phyloP scores from a whole-genome alignment of 2,797 vertebrate species.

The Peromyscus attwateri region DNA sequence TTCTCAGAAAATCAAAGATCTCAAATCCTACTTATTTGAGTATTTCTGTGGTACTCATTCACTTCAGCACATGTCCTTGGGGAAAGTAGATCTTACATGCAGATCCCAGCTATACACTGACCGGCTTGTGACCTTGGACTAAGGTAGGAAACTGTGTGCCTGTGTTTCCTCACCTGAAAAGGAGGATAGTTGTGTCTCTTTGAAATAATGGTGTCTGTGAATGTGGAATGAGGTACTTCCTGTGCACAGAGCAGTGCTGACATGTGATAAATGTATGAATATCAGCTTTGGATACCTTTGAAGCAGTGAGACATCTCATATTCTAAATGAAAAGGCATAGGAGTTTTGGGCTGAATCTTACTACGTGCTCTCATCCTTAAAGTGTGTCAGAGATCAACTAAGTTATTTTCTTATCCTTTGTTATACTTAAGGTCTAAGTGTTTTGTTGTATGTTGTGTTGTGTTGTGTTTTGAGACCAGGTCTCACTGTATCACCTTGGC shows the following conservation, averaged over 20 bases:
- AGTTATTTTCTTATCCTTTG: conserved; percentile 31
- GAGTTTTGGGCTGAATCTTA: conserved; percentile 20
- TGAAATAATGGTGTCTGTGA: conserved; percentile 41
- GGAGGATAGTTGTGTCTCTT: background rate
- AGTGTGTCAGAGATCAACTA: background rate
- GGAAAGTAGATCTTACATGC: conserved; percentile 63
- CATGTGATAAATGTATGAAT: conserved; percentile 24
- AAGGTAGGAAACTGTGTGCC: conserved; percentile 43
- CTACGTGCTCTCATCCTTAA: background rate
- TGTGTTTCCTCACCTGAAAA: conserved; percentile 53
- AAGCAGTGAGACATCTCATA: conserved; percentile 25
- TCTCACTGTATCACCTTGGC: background rate
- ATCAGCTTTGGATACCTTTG: background rate
- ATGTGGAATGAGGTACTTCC: conserved; percentile 6
- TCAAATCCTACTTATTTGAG: conserved; percentile 19
- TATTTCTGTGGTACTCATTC: conserved; percentile 5
- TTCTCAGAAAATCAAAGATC: conserved; percentile 48
- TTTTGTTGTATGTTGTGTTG: background rate
- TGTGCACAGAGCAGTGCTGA: background rate
- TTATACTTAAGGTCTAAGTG: conserved; percentile 47
- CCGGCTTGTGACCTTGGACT: conserved; percentile 21
- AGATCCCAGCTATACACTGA: conserved; percentile 27
- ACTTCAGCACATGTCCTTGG: conserved; percentile 39
- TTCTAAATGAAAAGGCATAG: conserved; percentile 33
- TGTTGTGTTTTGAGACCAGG: background rate